Evolutionary conservation across 2,797 vertebrate genomes (phyloP), one percentile per base, ranked within the genome.

Genomic region (Brotula barbata): DNA sequence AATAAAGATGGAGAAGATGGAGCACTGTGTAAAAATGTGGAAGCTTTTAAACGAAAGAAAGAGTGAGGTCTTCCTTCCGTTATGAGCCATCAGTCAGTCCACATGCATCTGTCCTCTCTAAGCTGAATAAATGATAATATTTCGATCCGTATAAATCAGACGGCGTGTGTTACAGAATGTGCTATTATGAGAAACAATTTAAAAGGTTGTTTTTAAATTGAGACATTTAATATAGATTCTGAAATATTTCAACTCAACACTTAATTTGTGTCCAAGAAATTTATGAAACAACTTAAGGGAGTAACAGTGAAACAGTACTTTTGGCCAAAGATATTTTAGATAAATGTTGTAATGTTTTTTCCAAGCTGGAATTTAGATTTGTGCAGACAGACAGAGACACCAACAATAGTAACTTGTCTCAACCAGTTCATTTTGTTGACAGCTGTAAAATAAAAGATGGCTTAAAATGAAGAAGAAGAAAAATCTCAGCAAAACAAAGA

Each of bases 1-100:
- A 85, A 85, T 80, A 86, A 78, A 80, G 66, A 78, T 57, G 64
- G 76, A 81, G 67, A 71, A 80, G 63, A 69, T 43, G 64, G 57
- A 82, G 71, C n/a, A 17, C 63, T 75, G 21, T 36, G 60, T 58
- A 71, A 67, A 80, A 83, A 81, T 56, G 45, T 71, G 61, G 76
- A 79, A 73, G 77, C 54, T 69, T 73, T 86, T 20, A 71, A 81
- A 75, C 55, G 63, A 74, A 54, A 74, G 72, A 46, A 64, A 72
- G 68, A 71, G 72, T 59, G 66, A 75, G 63, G 71, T 77, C 53
- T 54, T 33, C 4, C 20, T 64, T 84, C 78, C 63, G 3, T 64
- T 66, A 71, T 77, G 82, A 84, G 72, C 51, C 67, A 85, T 87
- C 52, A 63, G 66, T 86, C 84, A 76, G 33, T 19, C 54, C 20